Conservation (phyloP, 2,113 vertebrate genomes). For the Sinocyclocheilus rhinocerous region DNA sequence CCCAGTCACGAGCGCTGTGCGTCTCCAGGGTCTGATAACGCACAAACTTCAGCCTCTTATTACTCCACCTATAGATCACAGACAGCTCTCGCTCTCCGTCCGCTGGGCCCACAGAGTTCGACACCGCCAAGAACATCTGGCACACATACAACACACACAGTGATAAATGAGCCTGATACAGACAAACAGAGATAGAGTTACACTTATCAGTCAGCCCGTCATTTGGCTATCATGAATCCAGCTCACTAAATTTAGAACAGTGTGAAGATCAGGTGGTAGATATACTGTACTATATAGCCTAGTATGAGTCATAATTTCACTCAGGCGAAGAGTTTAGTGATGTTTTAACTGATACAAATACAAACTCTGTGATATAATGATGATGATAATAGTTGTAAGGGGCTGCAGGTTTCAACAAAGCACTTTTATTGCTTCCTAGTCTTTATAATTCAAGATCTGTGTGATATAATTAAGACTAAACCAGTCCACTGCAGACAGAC, state of each 20-base stretch:
- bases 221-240: conserved; percentile 29
- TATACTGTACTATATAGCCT: neutral
- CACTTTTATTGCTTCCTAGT: conserved; percentile 31
- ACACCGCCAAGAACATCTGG: conserved; percentile 89
- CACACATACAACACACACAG: conserved; percentile 47
- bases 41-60: conserved; percentile 80
- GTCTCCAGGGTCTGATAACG: conserved; percentile 85
- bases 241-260: conserved; percentile 24
- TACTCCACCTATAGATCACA: conserved; percentile 93
- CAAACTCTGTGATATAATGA: conserved; percentile 2
- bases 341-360: conserved; percentile 12
- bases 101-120: conserved; percentile 79
- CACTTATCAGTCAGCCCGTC: conserved; percentile 5
- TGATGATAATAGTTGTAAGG: neutral
- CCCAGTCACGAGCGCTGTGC: conserved; percentile 92
- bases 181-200: conserved; percentile 17
- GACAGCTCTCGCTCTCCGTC: conserved; percentile 80
- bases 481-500: conserved; percentile 11
- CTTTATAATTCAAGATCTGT: conserved; percentile 7
- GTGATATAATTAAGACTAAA: conserved; percentile 25
- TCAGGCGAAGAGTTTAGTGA: conserved; percentile 1
- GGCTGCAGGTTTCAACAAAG: conserved; percentile 29
- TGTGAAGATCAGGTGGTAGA: conserved; percentile 13
- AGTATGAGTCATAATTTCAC: neutral
- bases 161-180: conserved; percentile 21